phyloP scores from a whole-genome alignment of 2,113 vertebrate genomes.

The Eonycteris spelaea region DNA sequence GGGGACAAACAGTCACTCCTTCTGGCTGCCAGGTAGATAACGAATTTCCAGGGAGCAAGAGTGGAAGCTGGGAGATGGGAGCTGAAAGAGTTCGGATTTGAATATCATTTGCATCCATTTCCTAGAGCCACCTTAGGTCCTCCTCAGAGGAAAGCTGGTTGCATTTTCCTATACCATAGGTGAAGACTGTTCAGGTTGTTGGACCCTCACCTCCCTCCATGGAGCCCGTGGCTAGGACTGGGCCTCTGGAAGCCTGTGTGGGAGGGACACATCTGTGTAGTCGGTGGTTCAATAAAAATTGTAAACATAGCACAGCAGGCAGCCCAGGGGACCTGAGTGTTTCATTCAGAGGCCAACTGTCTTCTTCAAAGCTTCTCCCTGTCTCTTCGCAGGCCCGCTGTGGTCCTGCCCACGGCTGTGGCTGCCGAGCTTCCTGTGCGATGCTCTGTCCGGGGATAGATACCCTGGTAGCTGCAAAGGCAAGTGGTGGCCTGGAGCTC shows the following conservation, averaged over 20 bases:
- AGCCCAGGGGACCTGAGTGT: neutral
- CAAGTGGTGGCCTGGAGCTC: neutral
- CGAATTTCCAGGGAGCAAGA: neutral
- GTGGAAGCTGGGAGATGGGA: neutral
- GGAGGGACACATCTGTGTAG: slow-evolving; percentile 54
- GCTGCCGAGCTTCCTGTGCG: slow-evolving; percentile 57
- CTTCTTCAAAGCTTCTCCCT: slow-evolving; percentile 49
- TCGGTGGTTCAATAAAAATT: slow-evolving; percentile 32
- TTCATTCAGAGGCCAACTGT: slow-evolving; percentile 62
- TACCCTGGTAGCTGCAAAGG: neutral
- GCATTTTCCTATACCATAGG: neutral
- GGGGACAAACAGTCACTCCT: rapidly evolving
- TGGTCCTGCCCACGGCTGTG: neutral
- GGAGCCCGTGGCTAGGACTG: neutral
- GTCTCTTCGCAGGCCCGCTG: neutral
- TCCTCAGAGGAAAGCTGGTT: neutral
- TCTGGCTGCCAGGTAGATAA: neutral
- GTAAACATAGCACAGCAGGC: neutral
- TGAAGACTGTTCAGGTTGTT: neutral
- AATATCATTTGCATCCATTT: neutral
- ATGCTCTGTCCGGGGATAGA: neutral
- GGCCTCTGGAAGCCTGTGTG: slow-evolving; percentile 3
- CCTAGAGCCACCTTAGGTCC: neutral
- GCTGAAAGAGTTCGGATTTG: neutral
- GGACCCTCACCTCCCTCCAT: neutral